Conservation (phyloP, 1,140 invertebrate genomes). For the Drosophila sp. region DNA sequence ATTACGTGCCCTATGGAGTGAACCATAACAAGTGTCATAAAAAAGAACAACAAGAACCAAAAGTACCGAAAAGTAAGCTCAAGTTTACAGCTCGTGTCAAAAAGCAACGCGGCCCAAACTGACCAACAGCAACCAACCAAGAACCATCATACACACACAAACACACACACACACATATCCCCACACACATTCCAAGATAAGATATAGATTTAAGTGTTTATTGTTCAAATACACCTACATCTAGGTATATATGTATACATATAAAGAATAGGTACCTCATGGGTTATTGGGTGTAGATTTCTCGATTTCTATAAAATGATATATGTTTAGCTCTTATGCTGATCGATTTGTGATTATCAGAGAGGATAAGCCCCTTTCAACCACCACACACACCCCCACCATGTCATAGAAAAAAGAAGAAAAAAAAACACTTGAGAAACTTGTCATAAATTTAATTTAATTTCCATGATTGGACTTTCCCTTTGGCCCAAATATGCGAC, state of each 20-base stretch:
- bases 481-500: not conserved
- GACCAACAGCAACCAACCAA: conserved; percentile 1
- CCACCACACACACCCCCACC: too few species aligned
- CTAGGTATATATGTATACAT: not conserved
- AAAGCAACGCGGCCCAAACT: not conserved
- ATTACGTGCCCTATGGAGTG: not conserved
- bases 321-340: conserved; percentile 6
- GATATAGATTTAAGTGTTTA: conserved; percentile 12
- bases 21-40: conserved; percentile 7
- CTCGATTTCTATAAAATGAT: not conserved
- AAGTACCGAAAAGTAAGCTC: not conserved
- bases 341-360: conserved; percentile 10
- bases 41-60: not conserved
- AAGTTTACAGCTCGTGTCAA: not conserved
- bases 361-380: not conserved
- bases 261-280: not conserved
- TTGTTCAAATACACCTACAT: conserved; percentile 9
- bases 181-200: conserved; percentile 8
- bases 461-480: conserved; percentile 5
- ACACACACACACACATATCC: not conserved
- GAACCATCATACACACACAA: not conserved
- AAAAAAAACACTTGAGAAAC: conserved; percentile 1
- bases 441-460: conserved; percentile 11
- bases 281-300: not conserved
- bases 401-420: too few species aligned